A percentile compares a stretch with the other conserved stretches of the same genome.
phyloP scores from a whole-genome alignment of 1,140 invertebrate genomes.

The Drosophila subpulchrella region DNA sequence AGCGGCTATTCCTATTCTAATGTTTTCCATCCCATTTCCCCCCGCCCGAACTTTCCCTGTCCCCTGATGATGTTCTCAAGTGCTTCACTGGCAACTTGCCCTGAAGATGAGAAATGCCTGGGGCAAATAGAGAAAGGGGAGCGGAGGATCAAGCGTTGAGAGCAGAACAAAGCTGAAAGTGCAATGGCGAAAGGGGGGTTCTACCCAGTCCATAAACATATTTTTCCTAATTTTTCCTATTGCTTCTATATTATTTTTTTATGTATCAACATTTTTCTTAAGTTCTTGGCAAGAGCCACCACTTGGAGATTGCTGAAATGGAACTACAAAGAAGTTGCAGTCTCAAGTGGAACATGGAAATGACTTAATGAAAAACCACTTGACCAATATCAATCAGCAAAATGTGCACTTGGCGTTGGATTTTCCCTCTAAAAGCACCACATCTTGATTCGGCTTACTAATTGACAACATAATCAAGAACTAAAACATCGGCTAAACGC shows the following conservation, averaged over 20 bases:
- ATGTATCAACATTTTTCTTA: slow-evolving; percentile 37
- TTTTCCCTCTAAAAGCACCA: slow-evolving; percentile 1
- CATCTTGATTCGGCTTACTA: slow-evolving; percentile 16
- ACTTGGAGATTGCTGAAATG: slow-evolving; percentile 54
- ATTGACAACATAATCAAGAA: slow-evolving; percentile 42
- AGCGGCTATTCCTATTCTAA: slow-evolving; percentile 68
- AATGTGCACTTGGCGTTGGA: slow-evolving; percentile 23
- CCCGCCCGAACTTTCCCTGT: not conserved
- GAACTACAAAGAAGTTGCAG: slow-evolving; percentile 46
- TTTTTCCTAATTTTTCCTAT: slow-evolving; percentile 61
- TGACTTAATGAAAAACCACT: slow-evolving; percentile 58
- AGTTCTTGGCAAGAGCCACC: slow-evolving; percentile 30
- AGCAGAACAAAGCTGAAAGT: slow-evolving; percentile 35
- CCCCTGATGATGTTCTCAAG: slow-evolving; percentile 64
- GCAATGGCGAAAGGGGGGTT: slow-evolving; percentile 12
- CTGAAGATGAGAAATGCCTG: slow-evolving; percentile 44
- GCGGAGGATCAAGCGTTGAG: slow-evolving; percentile 6
- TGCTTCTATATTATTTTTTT: slow-evolving; percentile 45
- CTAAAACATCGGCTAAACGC: slow-evolving; percentile 9
- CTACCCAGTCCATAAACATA: slow-evolving; percentile 28
- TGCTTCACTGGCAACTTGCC: slow-evolving; percentile 74
- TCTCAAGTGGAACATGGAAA: slow-evolving; percentile 48
- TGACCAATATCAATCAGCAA: slow-evolving; percentile 45
- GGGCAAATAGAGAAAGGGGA: not conserved
- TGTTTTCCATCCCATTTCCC: slow-evolving; percentile 13